Conservation (phyloP, 2,888 invertebrate species). For the Idaea dimidiata region DNA sequence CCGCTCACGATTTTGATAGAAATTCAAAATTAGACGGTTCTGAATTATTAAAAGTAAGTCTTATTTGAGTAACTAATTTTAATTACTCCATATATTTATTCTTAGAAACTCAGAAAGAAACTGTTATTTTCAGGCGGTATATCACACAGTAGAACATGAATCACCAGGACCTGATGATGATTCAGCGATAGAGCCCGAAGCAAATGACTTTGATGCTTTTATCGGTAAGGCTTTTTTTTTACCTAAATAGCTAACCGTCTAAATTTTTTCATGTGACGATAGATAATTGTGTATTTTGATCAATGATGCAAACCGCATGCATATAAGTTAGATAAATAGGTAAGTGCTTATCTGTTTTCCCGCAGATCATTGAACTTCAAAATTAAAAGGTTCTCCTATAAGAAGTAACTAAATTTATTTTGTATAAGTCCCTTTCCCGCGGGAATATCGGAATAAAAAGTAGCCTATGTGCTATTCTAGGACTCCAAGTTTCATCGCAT, state of each 20-base stretch:
- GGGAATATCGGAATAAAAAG: too few relatives aligned
- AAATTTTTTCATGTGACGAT: not conserved
- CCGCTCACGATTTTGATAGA: constrained; percentile 93
- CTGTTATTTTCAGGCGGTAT: constrained; percentile 82
- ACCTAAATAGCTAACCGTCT: too few relatives aligned
- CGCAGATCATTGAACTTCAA: too few relatives aligned
- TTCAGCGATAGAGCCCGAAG: constrained; percentile 59
- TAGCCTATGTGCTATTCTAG: too few relatives aligned
- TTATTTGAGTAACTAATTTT: not conserved
- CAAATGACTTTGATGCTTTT: constrained; percentile 58
- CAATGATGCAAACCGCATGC: too few relatives aligned
- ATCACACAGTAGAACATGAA: constrained; percentile 86
- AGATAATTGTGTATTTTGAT: too few relatives aligned
- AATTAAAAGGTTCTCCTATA: too few relatives aligned
- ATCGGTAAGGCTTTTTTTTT: constrained; percentile 47
- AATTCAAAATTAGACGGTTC: constrained; percentile 94
- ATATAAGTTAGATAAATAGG: too few relatives aligned
- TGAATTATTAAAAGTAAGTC: constrained; percentile 87
- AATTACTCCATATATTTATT: constrained; percentile 2
- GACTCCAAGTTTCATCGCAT: too few relatives aligned
- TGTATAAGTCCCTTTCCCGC: too few relatives aligned
- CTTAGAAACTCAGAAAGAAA: not conserved
- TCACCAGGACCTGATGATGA: constrained; percentile 58
- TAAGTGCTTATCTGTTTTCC: too few relatives aligned
- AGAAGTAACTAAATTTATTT: too few relatives aligned